Percentiles rank a stretch among this genome's conserved stretches.
These are phyloP conservation scores for Drosophila cognata DNA, from an alignment of 2,888 invertebrate genomes.

Conservation along the genomic window DNA sequence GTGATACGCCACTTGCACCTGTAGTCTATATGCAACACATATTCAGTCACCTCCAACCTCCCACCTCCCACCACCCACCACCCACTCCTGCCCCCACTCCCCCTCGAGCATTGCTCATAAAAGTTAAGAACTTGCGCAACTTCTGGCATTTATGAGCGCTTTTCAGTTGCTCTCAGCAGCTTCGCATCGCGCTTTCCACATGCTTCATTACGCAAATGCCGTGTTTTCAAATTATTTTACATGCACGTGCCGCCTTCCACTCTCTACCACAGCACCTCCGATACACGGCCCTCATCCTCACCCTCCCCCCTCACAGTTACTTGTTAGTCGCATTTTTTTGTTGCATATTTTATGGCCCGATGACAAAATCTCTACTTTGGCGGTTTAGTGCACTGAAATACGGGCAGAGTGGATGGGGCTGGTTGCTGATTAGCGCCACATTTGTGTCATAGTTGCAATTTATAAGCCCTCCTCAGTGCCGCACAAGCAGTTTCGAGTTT, in stretches of 20 bases:
- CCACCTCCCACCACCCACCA: not conserved
- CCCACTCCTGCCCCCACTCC: not conserved
- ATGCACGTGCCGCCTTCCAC: conserved; percentile 36
- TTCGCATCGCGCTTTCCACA: conserved; percentile 67
- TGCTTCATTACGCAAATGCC: conserved; percentile 85
- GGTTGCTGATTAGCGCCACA: conserved; percentile 64
- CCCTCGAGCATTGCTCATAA: conserved; percentile 53
- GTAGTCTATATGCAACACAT: conserved; percentile 47
- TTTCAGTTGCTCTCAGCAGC: conserved; percentile 64
- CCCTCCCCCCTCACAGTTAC: conserved; percentile 34
- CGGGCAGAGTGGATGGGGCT: not conserved
- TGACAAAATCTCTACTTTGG: conserved; percentile 40
- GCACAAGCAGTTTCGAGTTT: conserved; percentile 16
- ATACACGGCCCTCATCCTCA: not conserved
- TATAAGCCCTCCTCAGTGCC: conserved; percentile 31
- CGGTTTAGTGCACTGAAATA: conserved; percentile 12
- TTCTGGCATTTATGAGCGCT: conserved; percentile 75
- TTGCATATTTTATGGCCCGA: conserved; percentile 69
- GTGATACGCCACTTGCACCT: conserved; percentile 76
- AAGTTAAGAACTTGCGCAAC: conserved; percentile 78
- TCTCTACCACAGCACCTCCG: not conserved
- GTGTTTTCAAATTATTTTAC: conserved; percentile 83
- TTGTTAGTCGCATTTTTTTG: conserved; percentile 58
- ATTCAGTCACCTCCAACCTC: not conserved
- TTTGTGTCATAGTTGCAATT: conserved; percentile 52